Evolutionary conservation across 2,113 vertebrate genomes (phyloP), one percentile per base, ranked within the genome.

Genomic region (Podocnemis expansa): DNA sequence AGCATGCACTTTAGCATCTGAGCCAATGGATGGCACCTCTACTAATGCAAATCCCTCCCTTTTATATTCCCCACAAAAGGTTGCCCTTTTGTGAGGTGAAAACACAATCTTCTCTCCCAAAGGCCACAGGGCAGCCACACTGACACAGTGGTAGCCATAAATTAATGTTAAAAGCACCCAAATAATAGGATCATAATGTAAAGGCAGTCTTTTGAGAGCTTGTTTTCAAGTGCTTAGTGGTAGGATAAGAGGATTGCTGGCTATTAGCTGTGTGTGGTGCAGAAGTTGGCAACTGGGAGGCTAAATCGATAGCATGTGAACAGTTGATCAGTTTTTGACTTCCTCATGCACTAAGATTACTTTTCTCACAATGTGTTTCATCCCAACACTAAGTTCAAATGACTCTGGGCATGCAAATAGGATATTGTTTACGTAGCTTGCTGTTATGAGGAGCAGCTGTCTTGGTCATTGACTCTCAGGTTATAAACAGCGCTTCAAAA

Each of bases 351-450:
- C 21, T 93, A 95, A 95, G 95, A 97, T 97, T 96, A 96, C 94
- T 95, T 96, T 97, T 93, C 93, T 95, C 87, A 95, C 97, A 96
- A 97, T 93, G 96, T 96, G 95, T 94, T 97, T 97, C 91, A 96
- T 80, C 93, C 89, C 90, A 93, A 93, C 94, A 91, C 63, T 93
- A 85, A 93, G 84, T 96, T 96, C 95, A 96, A 97, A 97, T 92
- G 83, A 89, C 0, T n/a, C 94, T 94, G 95, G 96, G 91, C 93
- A 95, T 89, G 95, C 93, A 96, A 94, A 97, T 96, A 97, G 93
- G 0, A 31, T 27, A 95, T 96, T 97, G 95, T 97, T 97, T 94
- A 87, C 41, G 31, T 82, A 82, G 88, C 84, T 91, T 84, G 29
- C 73, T 67, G 91, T 96, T 96, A 93, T 94, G 95, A 93, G 96